Evolutionary conservation across 1,140 invertebrate genomes (phyloP).

Genomic region (Diachasmimorpha longicaudata): DNA sequence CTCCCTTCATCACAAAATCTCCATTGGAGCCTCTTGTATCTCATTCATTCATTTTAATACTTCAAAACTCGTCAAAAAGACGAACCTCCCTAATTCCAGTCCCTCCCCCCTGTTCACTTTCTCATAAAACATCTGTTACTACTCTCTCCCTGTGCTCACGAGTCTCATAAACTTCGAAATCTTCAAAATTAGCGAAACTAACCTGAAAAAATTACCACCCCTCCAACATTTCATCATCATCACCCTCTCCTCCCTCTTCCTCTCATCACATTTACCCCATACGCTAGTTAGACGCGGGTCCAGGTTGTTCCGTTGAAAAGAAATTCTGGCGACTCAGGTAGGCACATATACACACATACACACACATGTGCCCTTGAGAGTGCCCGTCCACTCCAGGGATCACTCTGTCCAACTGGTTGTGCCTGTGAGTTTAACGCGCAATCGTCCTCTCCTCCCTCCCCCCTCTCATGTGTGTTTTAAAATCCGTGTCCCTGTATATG

Average conservation of each 20-base stretch:
- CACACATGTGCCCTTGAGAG: constrained; percentile 24
- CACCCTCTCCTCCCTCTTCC: too few relatives aligned
- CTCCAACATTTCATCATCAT: constrained; percentile 19
- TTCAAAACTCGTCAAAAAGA: too few relatives aligned
- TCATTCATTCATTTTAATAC: too few relatives aligned
- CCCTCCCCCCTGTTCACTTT: too few relatives aligned
- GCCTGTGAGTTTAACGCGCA: constrained; percentile 3
- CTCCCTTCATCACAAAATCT: too few relatives aligned
- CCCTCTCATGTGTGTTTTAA: not conserved
- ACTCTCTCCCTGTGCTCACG: not conserved
- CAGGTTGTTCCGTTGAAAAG: too few relatives aligned
- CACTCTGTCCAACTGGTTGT: not conserved
- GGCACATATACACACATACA: too few relatives aligned
- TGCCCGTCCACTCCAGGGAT: not conserved
- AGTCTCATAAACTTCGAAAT: not conserved
- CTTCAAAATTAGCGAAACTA: constrained; percentile 24
- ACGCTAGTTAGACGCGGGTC: constrained; percentile 50
- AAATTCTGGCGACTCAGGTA: constrained; percentile 21
- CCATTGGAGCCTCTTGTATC: too few relatives aligned
- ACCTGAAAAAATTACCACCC: constrained; percentile 28
- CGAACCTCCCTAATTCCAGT: too few relatives aligned
- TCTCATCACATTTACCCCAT: constrained; percentile 32
- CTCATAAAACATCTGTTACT: too few relatives aligned
- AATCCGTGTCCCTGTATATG: not conserved
- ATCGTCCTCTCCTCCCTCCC: not conserved